Conservation (phyloP, 2,888 invertebrate genomes). For the Drosophila hawaiiensis region DNA sequence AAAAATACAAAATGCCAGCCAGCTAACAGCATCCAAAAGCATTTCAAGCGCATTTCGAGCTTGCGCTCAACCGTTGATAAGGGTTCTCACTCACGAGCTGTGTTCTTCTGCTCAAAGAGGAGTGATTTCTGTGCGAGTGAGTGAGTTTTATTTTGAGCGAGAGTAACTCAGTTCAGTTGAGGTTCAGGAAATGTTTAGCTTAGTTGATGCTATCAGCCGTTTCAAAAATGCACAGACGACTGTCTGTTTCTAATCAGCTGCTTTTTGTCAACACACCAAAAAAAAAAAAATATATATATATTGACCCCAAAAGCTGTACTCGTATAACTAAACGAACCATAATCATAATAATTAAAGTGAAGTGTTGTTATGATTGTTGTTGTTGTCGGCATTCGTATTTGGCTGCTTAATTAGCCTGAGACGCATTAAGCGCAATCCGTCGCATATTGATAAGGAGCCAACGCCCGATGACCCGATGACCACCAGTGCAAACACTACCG, state of each 20-base stretch:
- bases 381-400: not conserved
- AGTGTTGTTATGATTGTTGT: not conserved
- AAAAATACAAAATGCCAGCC: constrained; percentile 45
- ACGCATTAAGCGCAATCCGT: constrained; percentile 27
- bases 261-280: constrained; percentile 13
- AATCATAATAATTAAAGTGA: constrained; percentile 3
- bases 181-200: not conserved
- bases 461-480: constrained; percentile 12
- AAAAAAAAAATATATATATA: not conserved
- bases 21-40: constrained; percentile 39
- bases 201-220: constrained; percentile 11
- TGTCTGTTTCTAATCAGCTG: constrained; percentile 14
- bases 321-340: not conserved
- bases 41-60: constrained; percentile 4
- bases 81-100: constrained; percentile 41
- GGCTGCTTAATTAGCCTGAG: constrained; percentile 17
- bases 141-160: not conserved
- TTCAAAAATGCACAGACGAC: not conserved
- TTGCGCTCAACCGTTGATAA: constrained; percentile 51
- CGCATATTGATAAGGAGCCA: constrained; percentile 18
- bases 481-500: not conserved
- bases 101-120: constrained; percentile 9
- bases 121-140: constrained; percentile 2
- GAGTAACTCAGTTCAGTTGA: not conserved
- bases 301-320: constrained; percentile 1